Evolutionary conservation across 2,888 invertebrate genomes (phyloP).

Genomic region (Chorisops tibialis): DNA sequence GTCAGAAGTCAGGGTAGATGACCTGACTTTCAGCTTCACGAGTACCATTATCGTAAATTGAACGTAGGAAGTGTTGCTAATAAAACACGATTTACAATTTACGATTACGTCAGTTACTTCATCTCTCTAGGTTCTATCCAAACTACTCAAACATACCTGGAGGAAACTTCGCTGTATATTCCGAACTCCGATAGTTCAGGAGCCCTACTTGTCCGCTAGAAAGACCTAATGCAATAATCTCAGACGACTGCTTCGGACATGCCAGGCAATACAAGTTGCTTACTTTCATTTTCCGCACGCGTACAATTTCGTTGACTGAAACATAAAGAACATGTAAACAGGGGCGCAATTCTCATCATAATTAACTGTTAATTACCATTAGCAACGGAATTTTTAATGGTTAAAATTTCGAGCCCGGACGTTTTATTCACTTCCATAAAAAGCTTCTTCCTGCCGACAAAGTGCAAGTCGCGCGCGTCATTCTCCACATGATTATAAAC

Average conservation of each 20-base stretch:
- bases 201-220: conserved; percentile 46
- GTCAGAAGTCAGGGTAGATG: no score
- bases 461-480: conserved; percentile 47
- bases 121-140: background rate
- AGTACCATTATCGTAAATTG: no score
- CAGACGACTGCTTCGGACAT: conserved; percentile 44
- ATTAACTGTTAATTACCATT: background rate
- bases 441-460: conserved; percentile 43
- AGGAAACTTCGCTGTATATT: conserved; percentile 42
- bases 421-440: conserved; percentile 47
- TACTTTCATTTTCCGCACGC: conserved; percentile 45
- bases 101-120: background rate
- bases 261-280: conserved; percentile 46
- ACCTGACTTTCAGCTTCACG: no score
- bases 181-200: conserved; percentile 43
- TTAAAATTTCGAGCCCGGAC: conserved; percentile 46
- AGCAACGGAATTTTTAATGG: conserved; percentile 27
- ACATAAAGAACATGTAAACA: background rate
- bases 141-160: conserved; percentile 36
- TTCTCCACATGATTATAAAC: conserved; percentile 43
- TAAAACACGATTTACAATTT: background rate
- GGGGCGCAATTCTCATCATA: background rate
- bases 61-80: background rate
- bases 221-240: conserved; percentile 47
- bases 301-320: conserved; percentile 42